Evolutionary conservation across 2,797 vertebrate genomes (phyloP), one percentile per base, ranked within the genome.

Genomic region (Podarcis siculus): DNA sequence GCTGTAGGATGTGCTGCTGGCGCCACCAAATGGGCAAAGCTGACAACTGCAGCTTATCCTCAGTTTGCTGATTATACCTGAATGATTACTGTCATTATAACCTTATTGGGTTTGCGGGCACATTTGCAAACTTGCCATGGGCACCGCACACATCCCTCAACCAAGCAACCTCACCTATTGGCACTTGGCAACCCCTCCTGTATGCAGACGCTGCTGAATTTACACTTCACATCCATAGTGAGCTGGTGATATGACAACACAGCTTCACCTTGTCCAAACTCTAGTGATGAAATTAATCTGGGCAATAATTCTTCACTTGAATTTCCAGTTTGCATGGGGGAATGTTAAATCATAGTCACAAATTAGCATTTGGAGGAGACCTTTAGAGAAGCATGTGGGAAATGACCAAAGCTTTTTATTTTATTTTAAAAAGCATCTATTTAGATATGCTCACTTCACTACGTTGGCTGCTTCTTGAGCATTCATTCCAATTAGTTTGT

Each of bases 361-460:
- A 23, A 72, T n/a, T 23, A 30, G 4, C 1, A 17, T 23, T 12
- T 58, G 17, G 12, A 71, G 13, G 27, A 10, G 32, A 3, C 0
- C 1, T 8, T 67, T 66, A 83, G 69, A 94, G 93, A 95, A 92
- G 94, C 87, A 93, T 93, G 92, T 85, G 90, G 94, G 94, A 93
- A 93, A 92, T 85, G 91, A 92, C 78, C 84, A 82, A 75, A 90
- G 90, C 89, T 94, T 93, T 91, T 87, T 42, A 55, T 15, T 55
- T 55, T 55, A 49, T 49, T 49, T 49, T 88, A 91, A 92, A 87
- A 87, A 90, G 87, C 77, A 89, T 86, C 0, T 35, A 90, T 93
- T 95, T 91, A 94, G 91, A 83, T 55, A 87, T 5, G 10, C 10
- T 83, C 92, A 93, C 89, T 55, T 55, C 13, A 15, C 49, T 55